phyloP scores from a whole-genome alignment of 2,888 invertebrate genomes.

The Entomobrya proxima region DNA sequence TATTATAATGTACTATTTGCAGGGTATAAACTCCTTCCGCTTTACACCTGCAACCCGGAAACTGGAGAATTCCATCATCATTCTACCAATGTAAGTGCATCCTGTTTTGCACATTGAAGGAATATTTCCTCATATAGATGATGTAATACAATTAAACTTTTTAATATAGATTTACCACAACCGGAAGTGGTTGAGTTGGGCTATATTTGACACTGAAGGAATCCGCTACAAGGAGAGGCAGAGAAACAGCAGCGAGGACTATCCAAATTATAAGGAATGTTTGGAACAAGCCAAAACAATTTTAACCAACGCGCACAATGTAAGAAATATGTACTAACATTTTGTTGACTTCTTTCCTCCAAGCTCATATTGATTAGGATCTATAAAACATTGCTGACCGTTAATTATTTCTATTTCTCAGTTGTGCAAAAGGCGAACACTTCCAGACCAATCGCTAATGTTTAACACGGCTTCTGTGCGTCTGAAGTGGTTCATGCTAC shows the following conservation, averaged over 20 bases:
- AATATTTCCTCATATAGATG: not conserved
- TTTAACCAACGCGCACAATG: slow-evolving; percentile 86
- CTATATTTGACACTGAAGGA: slow-evolving; percentile 86
- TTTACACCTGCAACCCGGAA: slow-evolving; percentile 90
- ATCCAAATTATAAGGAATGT: slow-evolving; percentile 86
- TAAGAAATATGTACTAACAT: slow-evolving; percentile 65
- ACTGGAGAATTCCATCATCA: slow-evolving; percentile 94
- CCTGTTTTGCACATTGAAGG: not conserved
- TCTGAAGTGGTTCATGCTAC: slow-evolving; percentile 92
- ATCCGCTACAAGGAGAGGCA: slow-evolving; percentile 85
- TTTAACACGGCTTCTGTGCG: slow-evolving; percentile 84
- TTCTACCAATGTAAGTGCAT: slow-evolving; percentile 81
- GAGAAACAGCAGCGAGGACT: slow-evolving; percentile 75
- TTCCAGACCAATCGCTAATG: slow-evolving; percentile 85
- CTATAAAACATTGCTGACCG: too few relatives aligned
- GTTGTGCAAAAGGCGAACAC: slow-evolving; percentile 85
- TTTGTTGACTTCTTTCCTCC: too few relatives aligned
- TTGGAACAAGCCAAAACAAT: slow-evolving; percentile 87
- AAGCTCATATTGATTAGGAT: too few relatives aligned
- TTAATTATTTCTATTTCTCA: slow-evolving; percentile 71
- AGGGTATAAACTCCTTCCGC: slow-evolving; percentile 90
- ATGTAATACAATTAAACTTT: not conserved
- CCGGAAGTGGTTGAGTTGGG: slow-evolving; percentile 87
- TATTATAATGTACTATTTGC: not conserved
- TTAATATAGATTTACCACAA: slow-evolving; percentile 83